Conservation (phyloP, 1,140 invertebrate species). For the Diplogasteroides magnus region DNA sequence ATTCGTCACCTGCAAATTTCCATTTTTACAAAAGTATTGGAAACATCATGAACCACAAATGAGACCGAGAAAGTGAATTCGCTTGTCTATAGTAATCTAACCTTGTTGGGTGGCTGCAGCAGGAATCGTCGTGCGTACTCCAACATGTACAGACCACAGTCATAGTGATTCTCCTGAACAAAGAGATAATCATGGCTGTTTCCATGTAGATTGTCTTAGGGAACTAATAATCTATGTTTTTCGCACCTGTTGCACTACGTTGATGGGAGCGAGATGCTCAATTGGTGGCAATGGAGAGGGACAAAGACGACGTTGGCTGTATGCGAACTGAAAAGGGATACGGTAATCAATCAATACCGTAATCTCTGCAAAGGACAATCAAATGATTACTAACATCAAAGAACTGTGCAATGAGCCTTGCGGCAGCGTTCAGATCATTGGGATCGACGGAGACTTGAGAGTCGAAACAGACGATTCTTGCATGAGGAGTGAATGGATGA, state of each 20-base stretch:
- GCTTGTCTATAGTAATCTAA: slow-evolving; percentile 7
- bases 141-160: slow-evolving; percentile 29
- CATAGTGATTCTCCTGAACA: slow-evolving; percentile 27
- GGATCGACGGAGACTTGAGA: slow-evolving; percentile 20
- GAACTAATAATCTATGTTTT: slow-evolving; percentile 4
- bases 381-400: slow-evolving; percentile 7
- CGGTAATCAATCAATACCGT: neutral
- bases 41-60: neutral
- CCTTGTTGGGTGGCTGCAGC: slow-evolving; percentile 26
- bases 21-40: neutral
- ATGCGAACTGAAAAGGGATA: slow-evolving; percentile 1
- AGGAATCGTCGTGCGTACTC: slow-evolving; percentile 32
- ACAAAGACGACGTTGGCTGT: slow-evolving; percentile 10
- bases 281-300: slow-evolving; percentile 7
- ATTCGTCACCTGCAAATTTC: slow-evolving; percentile 27
- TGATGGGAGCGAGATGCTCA: neutral
- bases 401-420: slow-evolving; percentile 22
- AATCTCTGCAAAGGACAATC: neutral
- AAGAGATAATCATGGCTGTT: neutral
- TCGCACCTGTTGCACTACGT: neutral
- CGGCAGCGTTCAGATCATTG: slow-evolving; percentile 20
- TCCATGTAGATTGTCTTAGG: slow-evolving; percentile 6
- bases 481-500: slow-evolving; percentile 24
- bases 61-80: neutral
- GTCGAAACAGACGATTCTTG: slow-evolving; percentile 25